Evolutionary conservation across 1,140 invertebrate species (phyloP).

Genomic region (Rhopalosiphum padi): DNA sequence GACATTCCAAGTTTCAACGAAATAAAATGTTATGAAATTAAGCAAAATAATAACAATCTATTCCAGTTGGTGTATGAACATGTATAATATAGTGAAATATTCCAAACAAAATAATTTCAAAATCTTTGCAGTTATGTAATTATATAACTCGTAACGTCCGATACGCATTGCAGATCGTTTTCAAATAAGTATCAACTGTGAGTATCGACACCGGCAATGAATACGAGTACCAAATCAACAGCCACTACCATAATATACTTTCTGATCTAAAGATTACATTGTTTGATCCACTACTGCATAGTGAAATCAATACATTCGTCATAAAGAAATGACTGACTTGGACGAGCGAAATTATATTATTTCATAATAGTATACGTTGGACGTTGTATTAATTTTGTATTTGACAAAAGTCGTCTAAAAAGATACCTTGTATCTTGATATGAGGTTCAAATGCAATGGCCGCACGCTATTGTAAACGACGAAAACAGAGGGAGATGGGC

Average conservation of each 20-base stretch:
- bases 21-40: not conserved
- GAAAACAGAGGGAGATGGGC: not conserved
- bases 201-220: not conserved
- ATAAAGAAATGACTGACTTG: not conserved
- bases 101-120: not conserved
- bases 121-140: not conserved
- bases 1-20: not conserved
- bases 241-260: not conserved
- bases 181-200: not conserved
- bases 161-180: not conserved
- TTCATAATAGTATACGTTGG: not conserved
- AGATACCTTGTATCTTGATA: not conserved
- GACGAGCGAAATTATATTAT: not conserved
- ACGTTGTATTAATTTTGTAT: not conserved
- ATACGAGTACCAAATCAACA: not conserved
- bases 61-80: not conserved
- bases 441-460: not conserved
- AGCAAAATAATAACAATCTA: not conserved
- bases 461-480: not conserved
- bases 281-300: not conserved
- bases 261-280: not conserved
- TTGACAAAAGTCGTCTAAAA: not conserved
- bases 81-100: not conserved
- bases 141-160: not conserved
- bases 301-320: not conserved